Base-by-base conservation (phyloP, 2,797 vertebrate species). In the Acipenser ruthenus region DNA sequence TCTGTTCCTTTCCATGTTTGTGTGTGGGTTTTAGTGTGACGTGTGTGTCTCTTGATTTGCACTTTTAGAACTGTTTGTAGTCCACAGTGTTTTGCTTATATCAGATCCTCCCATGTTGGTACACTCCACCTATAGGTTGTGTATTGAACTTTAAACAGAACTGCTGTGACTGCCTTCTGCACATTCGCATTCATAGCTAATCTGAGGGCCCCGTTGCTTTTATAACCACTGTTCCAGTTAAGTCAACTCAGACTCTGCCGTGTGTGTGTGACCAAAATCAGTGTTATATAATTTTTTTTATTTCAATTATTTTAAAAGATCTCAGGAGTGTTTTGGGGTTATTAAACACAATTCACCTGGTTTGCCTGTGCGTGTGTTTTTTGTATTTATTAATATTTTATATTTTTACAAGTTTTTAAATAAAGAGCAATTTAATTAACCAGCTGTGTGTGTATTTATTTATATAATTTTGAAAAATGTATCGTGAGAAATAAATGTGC, bases 281-380 rank as follows among this genome's bases (percentile, higher is more conserved):
- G 69, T 66, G 65, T 70, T 70, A 66, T 66, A 66, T 62, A 62
- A 50, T 49, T n/a, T 23, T 58, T 62, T 51, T 67, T 55, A 50
- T 49, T n/a, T 62, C 56, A 55, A 11, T 62, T 68, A 52, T 23
- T 63, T 50, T 37, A 37, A 37, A 37, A 37, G 0, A 37, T 60
- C 12, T 18, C 55, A 56, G 55, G 49, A 50, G 47, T 10, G 13
- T 53, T 8, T 53, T 37, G 37, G 47, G n/a, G 10, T 55, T 47
- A 12, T 52, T 7, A 63, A 62, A 50, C 52, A 11, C 37, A 56
- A 47, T 47, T 12, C 18, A 67, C 10, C 48, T 13, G 10, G 7
- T 58, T 49, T 65, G 13, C 23, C 8, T 13, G 18, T 53, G 12
- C 63, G 10, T n/a, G 2, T 50, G 10, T 50, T 37, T 50, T 37